Evolutionary conservation across 2,113 vertebrate species (phyloP), one percentile per base, ranked within the genome.

Genomic region (Typhlomys cinereus): DNA sequence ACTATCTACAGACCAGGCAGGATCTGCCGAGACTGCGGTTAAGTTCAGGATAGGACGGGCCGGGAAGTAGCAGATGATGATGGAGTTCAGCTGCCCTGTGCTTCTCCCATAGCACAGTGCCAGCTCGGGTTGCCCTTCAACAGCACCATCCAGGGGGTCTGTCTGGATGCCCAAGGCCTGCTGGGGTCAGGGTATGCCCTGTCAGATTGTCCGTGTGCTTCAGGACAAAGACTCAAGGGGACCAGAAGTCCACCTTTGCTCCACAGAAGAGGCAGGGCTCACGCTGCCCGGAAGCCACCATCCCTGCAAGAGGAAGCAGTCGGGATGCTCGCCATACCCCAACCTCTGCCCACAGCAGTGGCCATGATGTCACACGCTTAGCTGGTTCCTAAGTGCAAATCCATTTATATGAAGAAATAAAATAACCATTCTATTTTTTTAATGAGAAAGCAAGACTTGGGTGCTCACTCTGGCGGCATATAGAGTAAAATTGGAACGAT

Each of bases 361-460:
- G 15, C 50, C 0, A 0, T 0, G 0, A 7, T 14, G 0, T 52
- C 52, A 31, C 13, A 6, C 66, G 25, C 66, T 14, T 6, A 0
- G 50, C 61, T 13, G 25, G 15, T n/a, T 15, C 64, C 25, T 3
- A 3, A 0, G 11, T 5, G 1, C 17, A 13, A 4, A 13, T 5
- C 4, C 9, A 9, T 41, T 2, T 14, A 0, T 11, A 34, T 27
- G 85, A 73, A 64, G 59, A n/a, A 86, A 88, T 78, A 70, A 73
- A 89, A 41, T 27, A 57, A 71, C 59, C 15, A 20, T 21, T 62
- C 52, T 69, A 27, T 71, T 86, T 94, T n/a, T 90, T 78, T 70
- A 31, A 61, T 76, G 54, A 52, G 59, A 69, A 88, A 29, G 6
- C 70, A 23, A n/a, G 23, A 20, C 6, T 1, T 0, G 9, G 52